Evolutionary conservation across 2,113 vertebrate species (phyloP).

Genomic region (Microcebus lehilahytsara): DNA sequence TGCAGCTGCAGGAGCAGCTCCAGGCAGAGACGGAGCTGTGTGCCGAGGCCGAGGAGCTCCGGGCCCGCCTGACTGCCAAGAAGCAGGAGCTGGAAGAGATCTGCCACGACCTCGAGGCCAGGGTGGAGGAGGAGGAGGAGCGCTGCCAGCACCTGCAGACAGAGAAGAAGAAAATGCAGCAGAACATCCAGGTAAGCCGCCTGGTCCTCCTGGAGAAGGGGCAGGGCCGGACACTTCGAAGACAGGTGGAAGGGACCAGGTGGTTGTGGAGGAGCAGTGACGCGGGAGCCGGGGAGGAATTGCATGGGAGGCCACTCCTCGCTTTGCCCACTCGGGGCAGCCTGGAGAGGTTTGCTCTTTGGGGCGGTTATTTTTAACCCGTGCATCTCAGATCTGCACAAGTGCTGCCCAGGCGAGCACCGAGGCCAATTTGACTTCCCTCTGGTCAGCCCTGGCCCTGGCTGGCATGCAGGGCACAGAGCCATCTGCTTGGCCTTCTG

Average conservation of each 20-base stretch:
- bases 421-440: accelerated
- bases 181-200: slow-evolving; percentile 90
- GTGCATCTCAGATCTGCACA: accelerated
- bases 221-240: neutral
- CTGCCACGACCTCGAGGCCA: slow-evolving; percentile 96
- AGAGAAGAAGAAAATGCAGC: slow-evolving; percentile 99
- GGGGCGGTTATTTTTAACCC: accelerated
- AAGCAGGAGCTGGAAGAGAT: slow-evolving; percentile 99
- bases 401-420: accelerated
- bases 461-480: accelerated
- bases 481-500: neutral
- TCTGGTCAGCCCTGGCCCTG: accelerated
- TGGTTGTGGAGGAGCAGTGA: accelerated
- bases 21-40: slow-evolving; percentile 98
- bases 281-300: neutral
- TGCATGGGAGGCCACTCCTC: accelerated
- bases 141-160: slow-evolving; percentile 89
- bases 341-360: neutral
- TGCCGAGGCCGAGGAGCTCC: slow-evolving; percentile 97
- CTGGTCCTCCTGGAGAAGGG: accelerated
- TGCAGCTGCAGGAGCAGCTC: slow-evolving; percentile 97
- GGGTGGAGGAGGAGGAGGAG: slow-evolving; percentile 98
- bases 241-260: accelerated
- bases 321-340: accelerated
- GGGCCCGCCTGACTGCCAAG: slow-evolving; percentile 93